Base-by-base conservation (phyloP, 2,888 invertebrate species). In the Bedellia somnulentella region DNA sequence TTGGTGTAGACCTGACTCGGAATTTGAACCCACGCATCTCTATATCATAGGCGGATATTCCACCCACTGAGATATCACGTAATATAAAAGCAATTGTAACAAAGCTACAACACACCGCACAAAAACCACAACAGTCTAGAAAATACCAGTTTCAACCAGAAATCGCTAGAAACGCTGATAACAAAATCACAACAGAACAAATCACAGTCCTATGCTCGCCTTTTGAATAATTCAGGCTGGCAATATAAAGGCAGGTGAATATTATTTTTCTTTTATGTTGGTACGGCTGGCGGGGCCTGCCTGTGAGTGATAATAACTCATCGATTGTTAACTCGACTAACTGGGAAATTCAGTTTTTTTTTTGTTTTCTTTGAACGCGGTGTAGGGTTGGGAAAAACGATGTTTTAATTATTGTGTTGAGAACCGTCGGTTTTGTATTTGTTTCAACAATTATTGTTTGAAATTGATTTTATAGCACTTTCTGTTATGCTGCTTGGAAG, bases 291-390 rank as follows among this genome's bases (percentile, higher is more conserved):
- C 15, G 27, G 27, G 33, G 53, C 47, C 62, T 71, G 70, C 50
- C 39, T 46, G 36, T 48, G 71, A 68, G 43, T 52, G 70, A 68
- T 70, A 68, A 70, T 70, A 71, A 67, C 49, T 71, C 71, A 67
- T 56, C 58, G 55, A 70, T 70, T 71, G 70, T 71, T 67, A 27
- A 26, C 16, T 11, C 15, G n/a, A 12, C 18, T 12, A 21, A n/a
- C 12, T 27, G 8, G 15, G 8, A 14, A 4, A 14, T 29, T 29
- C 21, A 21, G 29, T 4, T n/a, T 14, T 26, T 26, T 8, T n/a
- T 21, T 21, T 21, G 8, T 8, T 26, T 26, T 15, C 14, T 14
- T 26, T 26, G 14, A 14, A 15, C n/a, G 15, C 15, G 15, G 8
- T 64, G 17, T 27, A 10, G 9, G 3, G 27, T 27, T 27, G 18